A percentile compares a stretch with the other conserved stretches of the same genome.
These are phyloP conservation scores for Saguinus midas DNA, from an alignment of 2,113 vertebrate species.

Conservation along the genomic window DNA sequence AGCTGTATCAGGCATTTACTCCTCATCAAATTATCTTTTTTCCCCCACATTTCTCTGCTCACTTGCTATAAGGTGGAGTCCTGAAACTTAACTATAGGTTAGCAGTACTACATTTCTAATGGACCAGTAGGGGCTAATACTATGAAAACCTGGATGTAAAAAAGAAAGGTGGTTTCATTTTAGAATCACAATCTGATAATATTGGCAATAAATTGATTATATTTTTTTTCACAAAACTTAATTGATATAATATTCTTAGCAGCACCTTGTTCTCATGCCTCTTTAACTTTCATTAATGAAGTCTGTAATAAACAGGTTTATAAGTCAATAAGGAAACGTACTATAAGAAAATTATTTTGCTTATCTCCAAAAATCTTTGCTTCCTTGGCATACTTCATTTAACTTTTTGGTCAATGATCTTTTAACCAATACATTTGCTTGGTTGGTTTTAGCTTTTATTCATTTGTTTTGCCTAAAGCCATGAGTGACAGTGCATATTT, in stretches of 20 bases:
- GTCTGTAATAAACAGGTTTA: background rate
- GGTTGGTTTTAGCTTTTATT: background rate
- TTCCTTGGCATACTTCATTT: background rate
- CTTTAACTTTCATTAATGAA: background rate
- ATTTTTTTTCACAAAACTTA: background rate
- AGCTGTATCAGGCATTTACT: background rate
- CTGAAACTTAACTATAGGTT: background rate
- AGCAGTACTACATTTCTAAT: background rate
- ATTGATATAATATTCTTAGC: background rate
- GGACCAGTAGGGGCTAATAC: background rate
- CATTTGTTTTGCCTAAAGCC: background rate
- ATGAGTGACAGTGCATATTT: background rate
- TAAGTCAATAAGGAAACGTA: background rate
- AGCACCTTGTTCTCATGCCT: background rate
- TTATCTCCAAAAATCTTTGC: background rate
- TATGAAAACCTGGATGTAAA: background rate
- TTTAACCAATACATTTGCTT: background rate
- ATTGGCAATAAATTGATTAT: background rate
- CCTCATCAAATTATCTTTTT: background rate
- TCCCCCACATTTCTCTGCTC: background rate
- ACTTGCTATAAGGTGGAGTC: background rate
- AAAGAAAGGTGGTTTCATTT: slow-evolving; percentile 19
- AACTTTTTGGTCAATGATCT: background rate
- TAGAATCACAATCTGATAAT: background rate
- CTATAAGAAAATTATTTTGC: background rate